Conservation (phyloP, 2,888 invertebrate species). For the Xestia c-nigrum region DNA sequence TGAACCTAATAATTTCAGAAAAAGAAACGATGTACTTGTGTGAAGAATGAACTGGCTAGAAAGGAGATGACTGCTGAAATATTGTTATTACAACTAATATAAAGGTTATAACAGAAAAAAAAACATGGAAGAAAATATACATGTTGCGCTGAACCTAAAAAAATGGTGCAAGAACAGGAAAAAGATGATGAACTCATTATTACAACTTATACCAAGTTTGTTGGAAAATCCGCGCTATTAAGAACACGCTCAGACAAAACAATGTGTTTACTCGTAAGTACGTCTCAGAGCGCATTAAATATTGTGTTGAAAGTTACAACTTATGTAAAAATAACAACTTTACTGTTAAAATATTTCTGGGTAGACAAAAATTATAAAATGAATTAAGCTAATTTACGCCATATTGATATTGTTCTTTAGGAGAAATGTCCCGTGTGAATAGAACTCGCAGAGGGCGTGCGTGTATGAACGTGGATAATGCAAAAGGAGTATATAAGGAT, state of each 20-base stretch:
- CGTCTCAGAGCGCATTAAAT: conserved; percentile 2
- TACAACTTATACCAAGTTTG: neutral
- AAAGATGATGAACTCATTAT: neutral
- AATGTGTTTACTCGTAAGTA: neutral
- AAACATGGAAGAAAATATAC: neutral
- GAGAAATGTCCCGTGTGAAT: no score
- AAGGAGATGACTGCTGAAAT: no score
- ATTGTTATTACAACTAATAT: no score
- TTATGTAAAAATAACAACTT: neutral
- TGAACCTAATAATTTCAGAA: neutral
- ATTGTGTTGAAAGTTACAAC: neutral
- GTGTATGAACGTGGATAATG: no score
- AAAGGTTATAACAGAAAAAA: no score
- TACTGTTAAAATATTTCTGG: no score
- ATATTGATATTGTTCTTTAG: no score
- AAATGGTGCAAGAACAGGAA: neutral
- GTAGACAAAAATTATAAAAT: no score
- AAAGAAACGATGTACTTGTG: neutral
- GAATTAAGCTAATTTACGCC: no score
- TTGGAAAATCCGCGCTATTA: neutral
- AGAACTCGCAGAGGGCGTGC: no score
- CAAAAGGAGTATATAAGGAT: no score
- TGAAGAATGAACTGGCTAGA: neutral
- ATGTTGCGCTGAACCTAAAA: neutral
- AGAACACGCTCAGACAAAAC: neutral